These are phyloP conservation scores for Pinctada fucata DNA, from an alignment of 2,888 invertebrate genomes.

Conservation along the genomic window DNA sequence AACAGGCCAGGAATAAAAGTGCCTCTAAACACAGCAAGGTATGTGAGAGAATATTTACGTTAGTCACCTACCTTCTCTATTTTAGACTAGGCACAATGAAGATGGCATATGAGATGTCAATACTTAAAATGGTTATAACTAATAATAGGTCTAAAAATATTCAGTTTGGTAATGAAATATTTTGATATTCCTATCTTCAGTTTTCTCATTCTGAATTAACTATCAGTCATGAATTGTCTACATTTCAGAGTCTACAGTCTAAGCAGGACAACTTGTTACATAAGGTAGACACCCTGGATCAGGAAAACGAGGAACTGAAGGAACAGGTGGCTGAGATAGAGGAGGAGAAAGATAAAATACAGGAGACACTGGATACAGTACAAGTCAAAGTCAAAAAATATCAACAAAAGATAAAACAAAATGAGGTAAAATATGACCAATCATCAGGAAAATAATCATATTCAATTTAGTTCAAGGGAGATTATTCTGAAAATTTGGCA, in stretches of 20 bases:
- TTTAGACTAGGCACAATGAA: no score
- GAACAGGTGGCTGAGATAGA: constrained; percentile 68
- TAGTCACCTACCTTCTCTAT: neutral
- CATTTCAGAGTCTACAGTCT: constrained; percentile 67
- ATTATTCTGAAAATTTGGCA: neutral
- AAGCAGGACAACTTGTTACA: constrained; percentile 69
- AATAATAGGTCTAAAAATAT: no score
- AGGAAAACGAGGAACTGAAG: constrained; percentile 69
- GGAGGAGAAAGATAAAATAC: constrained; percentile 64
- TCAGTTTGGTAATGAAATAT: no score
- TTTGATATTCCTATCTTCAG: no score
- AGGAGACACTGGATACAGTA: constrained; percentile 54
- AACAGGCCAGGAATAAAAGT: constrained; percentile 70
- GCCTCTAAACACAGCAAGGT: constrained; percentile 72
- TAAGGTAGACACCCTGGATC: constrained; percentile 65
- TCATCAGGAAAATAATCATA: no score
- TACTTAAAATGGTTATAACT: no score
- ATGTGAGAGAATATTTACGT: constrained; percentile 10
- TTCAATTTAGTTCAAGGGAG: no score
- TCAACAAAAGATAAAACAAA: constrained; percentile 56
- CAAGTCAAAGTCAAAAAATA: constrained; percentile 52
- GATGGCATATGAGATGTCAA: no score
- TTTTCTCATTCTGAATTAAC: no score
- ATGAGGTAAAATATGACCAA: constrained; percentile 54
- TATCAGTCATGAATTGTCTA: no score